Conservation (phyloP, 2,888 invertebrate genomes). For the Carabus problematicus region DNA sequence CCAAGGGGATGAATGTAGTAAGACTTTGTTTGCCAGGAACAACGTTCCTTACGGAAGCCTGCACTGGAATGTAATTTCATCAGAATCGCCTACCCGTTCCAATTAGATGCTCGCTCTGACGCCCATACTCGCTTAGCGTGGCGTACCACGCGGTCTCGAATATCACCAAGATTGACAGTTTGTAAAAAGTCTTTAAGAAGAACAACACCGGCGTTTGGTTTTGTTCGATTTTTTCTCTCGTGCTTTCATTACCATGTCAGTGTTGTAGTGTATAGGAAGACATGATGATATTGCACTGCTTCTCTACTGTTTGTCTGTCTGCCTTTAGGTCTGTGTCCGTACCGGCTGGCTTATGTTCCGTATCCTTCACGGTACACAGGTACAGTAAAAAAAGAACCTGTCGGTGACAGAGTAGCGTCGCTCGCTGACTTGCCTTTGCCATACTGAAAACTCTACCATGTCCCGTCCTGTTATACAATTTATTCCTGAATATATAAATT, state of each 20-base stretch:
- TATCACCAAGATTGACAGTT: too few species aligned
- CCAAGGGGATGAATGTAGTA: conserved; percentile 19
- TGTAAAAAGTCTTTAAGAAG: background rate
- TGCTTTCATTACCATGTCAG: too few species aligned
- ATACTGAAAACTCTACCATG: conserved; percentile 8
- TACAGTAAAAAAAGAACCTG: too few species aligned
- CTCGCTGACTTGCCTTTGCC: too few species aligned
- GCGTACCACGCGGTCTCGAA: conserved; percentile 3
- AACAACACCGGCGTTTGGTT: conserved; percentile 1
- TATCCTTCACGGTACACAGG: too few species aligned
- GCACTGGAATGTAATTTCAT: conserved; percentile 62
- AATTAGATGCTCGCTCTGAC: conserved; percentile 39
- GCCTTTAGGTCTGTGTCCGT: too few species aligned
- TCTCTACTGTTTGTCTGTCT: background rate
- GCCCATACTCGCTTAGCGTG: conserved; percentile 19
- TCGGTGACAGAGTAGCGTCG: too few species aligned
- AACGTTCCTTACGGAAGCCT: conserved; percentile 60
- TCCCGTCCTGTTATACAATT: conserved; percentile 39
- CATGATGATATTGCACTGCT: too few species aligned
- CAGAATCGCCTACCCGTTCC: conserved; percentile 49
- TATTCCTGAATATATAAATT: conserved; percentile 42
- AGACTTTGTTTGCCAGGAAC: conserved; percentile 43
- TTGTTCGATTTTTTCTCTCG: too few species aligned
- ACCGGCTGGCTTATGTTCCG: background rate
- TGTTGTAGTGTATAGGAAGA: too few species aligned